Base-by-base conservation (phyloP, 2,113 vertebrate genomes). In the Phyllostomus hastatus region DNA sequence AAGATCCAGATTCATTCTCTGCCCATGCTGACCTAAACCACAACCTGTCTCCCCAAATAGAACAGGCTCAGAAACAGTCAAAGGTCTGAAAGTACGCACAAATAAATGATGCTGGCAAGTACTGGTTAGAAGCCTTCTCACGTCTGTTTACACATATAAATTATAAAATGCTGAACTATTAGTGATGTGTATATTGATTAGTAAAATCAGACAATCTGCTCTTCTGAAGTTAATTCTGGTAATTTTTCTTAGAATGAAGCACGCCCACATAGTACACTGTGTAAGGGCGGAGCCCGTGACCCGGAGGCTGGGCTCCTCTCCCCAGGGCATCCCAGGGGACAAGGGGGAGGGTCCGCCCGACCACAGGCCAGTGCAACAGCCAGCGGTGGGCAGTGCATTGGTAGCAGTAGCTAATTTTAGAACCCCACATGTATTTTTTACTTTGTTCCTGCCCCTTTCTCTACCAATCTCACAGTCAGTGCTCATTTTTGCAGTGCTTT, bases 371-470 rank as follows among this genome's bases (percentile, higher is more conserved):
- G 41, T 41, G 57, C 78, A 73, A 28, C 35, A 41, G 64, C 61
- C 78, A 24, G 8, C 8, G 3, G 28, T 46, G 89, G 69, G 79
- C 66, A 91, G 69, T 1, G 20, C 50, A 73, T 1, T n/a, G 26
- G 59, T 96, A 54, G 67, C 59, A 90, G 57, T 10, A 57, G 83
- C 82, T 96, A 95, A 97, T 81, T 96, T 95, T 94, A 94, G 97
- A 97, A 90, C 1, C 64, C 10, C 2, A 43, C 31, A 64, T 79
- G 78, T 67, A 87, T 78, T 76, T 95, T 96, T 91, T 57, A 76
- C 78, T 95, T 70, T 43, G 46, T 91, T 91, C 41, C 86, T 93
- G 95, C 46, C 28, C 57, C 10, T 31, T 72, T 82, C 69, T 69
- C 70, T 66, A 93, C 70, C 80, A 85, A 50, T 69, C 88, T 92